These are phyloP conservation scores for Chymomyza costata DNA, from an alignment of 1,140 invertebrate species.

Conservation along the genomic window DNA sequence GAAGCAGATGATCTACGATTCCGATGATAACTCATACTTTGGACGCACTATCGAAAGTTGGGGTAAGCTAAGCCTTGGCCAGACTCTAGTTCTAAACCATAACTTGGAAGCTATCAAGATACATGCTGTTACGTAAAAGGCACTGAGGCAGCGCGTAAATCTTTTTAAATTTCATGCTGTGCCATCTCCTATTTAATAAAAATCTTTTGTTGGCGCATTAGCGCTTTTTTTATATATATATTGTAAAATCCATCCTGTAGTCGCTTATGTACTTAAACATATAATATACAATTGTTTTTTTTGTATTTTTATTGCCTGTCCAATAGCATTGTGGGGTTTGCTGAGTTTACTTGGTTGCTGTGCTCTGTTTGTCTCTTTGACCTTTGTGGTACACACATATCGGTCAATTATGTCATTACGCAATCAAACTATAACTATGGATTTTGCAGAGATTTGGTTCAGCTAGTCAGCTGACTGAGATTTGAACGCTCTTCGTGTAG, in stretches of 20 bases:
- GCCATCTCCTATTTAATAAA: conserved; percentile 36
- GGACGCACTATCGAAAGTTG: conserved; percentile 83
- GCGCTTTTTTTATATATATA: conserved; percentile 9
- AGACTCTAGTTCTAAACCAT: conserved; percentile 1
- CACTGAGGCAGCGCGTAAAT: conserved; percentile 14
- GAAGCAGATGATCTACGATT: conserved; percentile 82
- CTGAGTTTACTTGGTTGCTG: conserved; percentile 14
- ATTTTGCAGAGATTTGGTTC: background rate
- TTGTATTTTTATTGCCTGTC: conserved; percentile 39
- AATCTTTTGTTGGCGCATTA: conserved; percentile 44
- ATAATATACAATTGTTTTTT: conserved; percentile 7
- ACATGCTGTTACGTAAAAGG: conserved; percentile 44
- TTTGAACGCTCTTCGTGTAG: no score
- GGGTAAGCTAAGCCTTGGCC: conserved; percentile 79
- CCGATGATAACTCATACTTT: conserved; percentile 80
- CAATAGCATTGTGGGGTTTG: conserved; percentile 22
- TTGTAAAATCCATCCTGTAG: background rate
- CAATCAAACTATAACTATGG: conserved; percentile 55
- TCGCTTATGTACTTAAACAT: conserved; percentile 2
- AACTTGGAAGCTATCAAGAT: no score
- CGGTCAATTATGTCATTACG: conserved; percentile 69
- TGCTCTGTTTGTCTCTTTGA: conserved; percentile 31
- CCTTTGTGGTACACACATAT: conserved; percentile 42
- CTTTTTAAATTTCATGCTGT: conserved; percentile 40
- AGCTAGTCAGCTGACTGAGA: background rate